Conservation (phyloP, 2,888 invertebrate genomes). For the Pristionchus arcanus region DNA sequence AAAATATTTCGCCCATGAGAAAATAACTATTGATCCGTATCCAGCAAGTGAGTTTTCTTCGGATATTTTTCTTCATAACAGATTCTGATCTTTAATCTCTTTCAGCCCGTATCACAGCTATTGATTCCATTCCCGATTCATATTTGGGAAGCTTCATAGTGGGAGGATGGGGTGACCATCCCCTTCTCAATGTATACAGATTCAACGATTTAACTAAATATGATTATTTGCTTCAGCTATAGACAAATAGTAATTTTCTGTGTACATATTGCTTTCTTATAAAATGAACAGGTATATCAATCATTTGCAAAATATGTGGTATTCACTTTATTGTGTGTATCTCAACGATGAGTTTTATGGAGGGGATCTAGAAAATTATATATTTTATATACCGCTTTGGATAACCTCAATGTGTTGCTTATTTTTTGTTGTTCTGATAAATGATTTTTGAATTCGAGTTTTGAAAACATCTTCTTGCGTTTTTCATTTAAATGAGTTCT, state of each 20-base stretch:
- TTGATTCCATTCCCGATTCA: background rate
- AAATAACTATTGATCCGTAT: background rate
- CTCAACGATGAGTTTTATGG: background rate
- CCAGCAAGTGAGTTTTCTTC: background rate
- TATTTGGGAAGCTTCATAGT: background rate
- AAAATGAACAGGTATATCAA: background rate
- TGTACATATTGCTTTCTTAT: background rate
- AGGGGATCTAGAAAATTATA: no score
- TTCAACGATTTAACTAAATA: background rate
- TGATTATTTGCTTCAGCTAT: background rate
- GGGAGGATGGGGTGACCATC: conserved; percentile 20
- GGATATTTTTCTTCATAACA: background rate
- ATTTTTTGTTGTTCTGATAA: background rate
- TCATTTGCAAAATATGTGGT: background rate
- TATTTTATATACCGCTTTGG: background rate
- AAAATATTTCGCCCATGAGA: background rate
- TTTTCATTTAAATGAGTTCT: background rate
- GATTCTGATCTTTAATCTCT: background rate
- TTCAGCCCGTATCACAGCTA: background rate
- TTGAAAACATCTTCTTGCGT: background rate
- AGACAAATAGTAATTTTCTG: background rate
- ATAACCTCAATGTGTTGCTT: background rate
- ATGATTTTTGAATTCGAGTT: no score
- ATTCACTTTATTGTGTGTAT: background rate
- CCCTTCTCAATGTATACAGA: background rate